A percentile compares a stretch with the other conserved stretches of the same genome.
Evolutionary conservation across 2,113 vertebrate species (phyloP).

Genomic region (Neogale vison): DNA sequence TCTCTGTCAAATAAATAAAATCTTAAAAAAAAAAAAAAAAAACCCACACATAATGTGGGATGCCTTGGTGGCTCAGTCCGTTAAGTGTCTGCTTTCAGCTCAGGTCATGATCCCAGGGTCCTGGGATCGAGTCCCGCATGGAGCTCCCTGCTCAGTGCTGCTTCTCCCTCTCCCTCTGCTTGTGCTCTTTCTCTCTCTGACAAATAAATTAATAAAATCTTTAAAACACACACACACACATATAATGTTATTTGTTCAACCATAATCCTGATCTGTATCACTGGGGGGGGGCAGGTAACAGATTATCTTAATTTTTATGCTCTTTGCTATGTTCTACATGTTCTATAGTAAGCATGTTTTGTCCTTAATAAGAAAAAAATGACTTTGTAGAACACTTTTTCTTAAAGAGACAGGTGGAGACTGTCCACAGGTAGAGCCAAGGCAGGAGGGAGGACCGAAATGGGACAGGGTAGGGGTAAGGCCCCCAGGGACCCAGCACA

Average conservation of each 20-base stretch:
- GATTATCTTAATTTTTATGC: neutral
- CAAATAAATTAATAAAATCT: no score
- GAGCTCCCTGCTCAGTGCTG: no score
- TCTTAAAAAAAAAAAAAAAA: no score
- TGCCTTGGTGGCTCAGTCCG: no score
- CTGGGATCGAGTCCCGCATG: no score
- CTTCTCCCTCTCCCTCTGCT: no score
- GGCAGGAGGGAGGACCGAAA: neutral
- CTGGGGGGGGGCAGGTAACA: neutral
- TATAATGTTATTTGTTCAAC: neutral
- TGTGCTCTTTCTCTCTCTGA: no score
- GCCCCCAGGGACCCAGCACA: neutral
- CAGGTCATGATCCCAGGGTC: no score
- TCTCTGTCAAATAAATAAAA: no score
- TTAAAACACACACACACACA: neutral
- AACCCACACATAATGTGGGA: no score
- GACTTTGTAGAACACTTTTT: neutral
- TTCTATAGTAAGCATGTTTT: neutral
- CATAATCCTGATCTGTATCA: neutral
- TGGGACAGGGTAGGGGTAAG: neutral
- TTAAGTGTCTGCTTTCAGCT: no score
- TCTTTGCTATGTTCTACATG: neutral
- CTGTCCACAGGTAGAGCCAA: rapidly evolving
- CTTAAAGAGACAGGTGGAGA: neutral
- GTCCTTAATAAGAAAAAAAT: neutral